Conservation (phyloP, 2,113 vertebrate species). For the Pelecanoides urinatrix region DNA sequence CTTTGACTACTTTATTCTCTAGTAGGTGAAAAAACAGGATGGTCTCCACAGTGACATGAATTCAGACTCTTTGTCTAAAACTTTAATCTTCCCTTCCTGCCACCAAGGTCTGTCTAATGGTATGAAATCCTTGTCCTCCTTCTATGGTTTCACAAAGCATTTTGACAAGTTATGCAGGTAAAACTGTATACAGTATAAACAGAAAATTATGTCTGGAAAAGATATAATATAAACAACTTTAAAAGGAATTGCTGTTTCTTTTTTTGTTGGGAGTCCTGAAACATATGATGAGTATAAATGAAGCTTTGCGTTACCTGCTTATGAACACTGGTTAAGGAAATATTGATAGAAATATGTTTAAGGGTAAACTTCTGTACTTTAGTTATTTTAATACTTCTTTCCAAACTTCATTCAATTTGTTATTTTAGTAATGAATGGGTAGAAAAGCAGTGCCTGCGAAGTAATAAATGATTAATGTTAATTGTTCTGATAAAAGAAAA, state of each 20-base stretch:
- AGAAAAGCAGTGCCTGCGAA: not conserved
- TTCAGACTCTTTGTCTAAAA: not conserved
- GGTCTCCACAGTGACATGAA: not conserved
- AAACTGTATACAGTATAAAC: not conserved
- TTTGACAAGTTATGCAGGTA: not conserved
- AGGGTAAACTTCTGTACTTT: not conserved
- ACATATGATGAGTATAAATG: not conserved
- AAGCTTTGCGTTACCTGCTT: not conserved
- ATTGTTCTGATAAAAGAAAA: slow-evolving; percentile 57
- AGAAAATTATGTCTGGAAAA: not conserved
- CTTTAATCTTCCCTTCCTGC: not conserved
- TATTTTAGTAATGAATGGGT: not conserved
- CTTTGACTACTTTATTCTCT: not conserved
- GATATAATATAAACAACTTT: not conserved
- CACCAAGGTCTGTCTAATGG: not conserved
- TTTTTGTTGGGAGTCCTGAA: not conserved
- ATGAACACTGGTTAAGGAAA: not conserved
- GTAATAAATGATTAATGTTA: not conserved
- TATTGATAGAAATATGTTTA: not conserved
- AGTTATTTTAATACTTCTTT: not conserved
- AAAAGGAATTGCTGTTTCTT: not conserved
- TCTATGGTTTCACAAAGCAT: not conserved
- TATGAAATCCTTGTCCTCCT: not conserved
- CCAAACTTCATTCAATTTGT: not conserved
- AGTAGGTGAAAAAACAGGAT: not conserved